Evolutionary conservation across 2,888 invertebrate species (phyloP).

Genomic region (Zaprionus bogoriensis): DNA sequence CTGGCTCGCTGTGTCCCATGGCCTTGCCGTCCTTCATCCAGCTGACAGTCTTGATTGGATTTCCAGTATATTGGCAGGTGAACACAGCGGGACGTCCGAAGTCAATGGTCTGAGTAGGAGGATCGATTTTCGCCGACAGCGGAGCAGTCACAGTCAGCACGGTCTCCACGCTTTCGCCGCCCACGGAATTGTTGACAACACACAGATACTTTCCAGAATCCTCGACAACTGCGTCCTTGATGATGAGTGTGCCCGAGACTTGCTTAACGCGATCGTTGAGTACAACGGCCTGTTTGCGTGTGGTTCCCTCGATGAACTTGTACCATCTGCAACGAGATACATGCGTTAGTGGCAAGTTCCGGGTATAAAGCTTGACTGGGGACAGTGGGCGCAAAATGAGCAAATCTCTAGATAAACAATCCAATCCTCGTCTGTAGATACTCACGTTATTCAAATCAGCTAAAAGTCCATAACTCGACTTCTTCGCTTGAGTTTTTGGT

Average conservation of each 20-base stretch:
- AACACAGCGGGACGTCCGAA: conserved; percentile 96
- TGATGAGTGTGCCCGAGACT: conserved; percentile 96
- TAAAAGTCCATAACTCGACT: too few species aligned
- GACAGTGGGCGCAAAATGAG: conserved; percentile 51
- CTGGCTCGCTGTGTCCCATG: conserved; percentile 91
- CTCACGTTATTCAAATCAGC: conserved; percentile 32
- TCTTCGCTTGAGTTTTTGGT: not conserved
- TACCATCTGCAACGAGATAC: conserved; percentile 91
- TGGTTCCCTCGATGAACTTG: conserved; percentile 94
- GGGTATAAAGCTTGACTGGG: not conserved
- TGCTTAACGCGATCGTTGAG: conserved; percentile 95
- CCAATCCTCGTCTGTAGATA: conserved; percentile 1
- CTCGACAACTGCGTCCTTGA: conserved; percentile 94
- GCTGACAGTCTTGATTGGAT: conserved; percentile 94
- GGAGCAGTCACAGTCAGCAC: conserved; percentile 96
- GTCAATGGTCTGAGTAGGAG: conserved; percentile 95
- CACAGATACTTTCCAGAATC: conserved; percentile 97
- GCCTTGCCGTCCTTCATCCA: conserved; percentile 97
- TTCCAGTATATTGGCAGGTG: conserved; percentile 94
- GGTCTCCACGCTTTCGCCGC: conserved; percentile 96
- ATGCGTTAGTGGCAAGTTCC: conserved; percentile 9
- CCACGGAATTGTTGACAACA: conserved; percentile 96
- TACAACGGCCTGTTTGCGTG: conserved; percentile 93
- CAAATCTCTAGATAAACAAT: conserved; percentile 20
- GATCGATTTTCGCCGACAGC: conserved; percentile 93